Percentiles rank a stretch among this genome's conserved stretches.
Evolutionary conservation across 2,113 vertebrate species (phyloP).

Genomic region (Callopanchax toddi): DNA sequence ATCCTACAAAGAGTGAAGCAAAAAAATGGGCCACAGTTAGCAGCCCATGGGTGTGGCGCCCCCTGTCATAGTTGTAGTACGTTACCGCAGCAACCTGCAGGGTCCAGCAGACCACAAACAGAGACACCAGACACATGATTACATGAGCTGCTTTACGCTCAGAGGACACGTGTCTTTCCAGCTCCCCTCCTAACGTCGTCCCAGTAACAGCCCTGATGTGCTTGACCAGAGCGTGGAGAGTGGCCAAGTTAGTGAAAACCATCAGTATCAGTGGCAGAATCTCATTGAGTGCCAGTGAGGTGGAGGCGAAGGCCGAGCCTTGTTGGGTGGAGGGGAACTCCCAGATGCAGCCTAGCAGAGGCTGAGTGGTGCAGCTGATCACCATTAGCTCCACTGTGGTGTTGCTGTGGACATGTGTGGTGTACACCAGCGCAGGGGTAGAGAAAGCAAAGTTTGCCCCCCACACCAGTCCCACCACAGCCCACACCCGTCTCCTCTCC

Average conservation of each 20-base stretch:
- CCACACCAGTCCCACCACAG: conserved; percentile 73
- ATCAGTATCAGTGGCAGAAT: conserved; percentile 78
- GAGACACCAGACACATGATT: conserved; percentile 75
- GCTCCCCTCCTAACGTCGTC: conserved; percentile 34
- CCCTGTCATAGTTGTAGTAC: conserved; percentile 81
- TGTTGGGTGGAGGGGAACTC: conserved; percentile 73
- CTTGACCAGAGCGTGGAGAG: conserved; percentile 74
- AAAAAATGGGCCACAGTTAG: conserved; percentile 81
- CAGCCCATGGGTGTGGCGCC: conserved; percentile 69
- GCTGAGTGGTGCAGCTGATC: conserved; percentile 82
- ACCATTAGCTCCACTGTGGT: conserved; percentile 81
- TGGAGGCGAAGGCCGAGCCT: conserved; percentile 74
- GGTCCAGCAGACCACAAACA: conserved; percentile 82
- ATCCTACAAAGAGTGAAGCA: conserved; percentile 79
- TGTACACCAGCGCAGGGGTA: conserved; percentile 73
- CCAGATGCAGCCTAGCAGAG: conserved; percentile 83
- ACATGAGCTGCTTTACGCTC: conserved; percentile 81
- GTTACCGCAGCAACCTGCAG: conserved; percentile 81
- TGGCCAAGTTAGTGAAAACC: conserved; percentile 77
- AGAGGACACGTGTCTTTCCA: conserved; percentile 64
- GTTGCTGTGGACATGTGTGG: conserved; percentile 69
- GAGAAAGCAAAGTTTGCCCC: conserved; percentile 76
- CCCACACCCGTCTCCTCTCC: conserved; percentile 69
- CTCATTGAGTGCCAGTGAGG: conserved; percentile 80
- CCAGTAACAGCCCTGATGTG: conserved; percentile 75